Base-by-base conservation (phyloP, 2,113 vertebrate genomes). In the Zapus hudsonius region DNA sequence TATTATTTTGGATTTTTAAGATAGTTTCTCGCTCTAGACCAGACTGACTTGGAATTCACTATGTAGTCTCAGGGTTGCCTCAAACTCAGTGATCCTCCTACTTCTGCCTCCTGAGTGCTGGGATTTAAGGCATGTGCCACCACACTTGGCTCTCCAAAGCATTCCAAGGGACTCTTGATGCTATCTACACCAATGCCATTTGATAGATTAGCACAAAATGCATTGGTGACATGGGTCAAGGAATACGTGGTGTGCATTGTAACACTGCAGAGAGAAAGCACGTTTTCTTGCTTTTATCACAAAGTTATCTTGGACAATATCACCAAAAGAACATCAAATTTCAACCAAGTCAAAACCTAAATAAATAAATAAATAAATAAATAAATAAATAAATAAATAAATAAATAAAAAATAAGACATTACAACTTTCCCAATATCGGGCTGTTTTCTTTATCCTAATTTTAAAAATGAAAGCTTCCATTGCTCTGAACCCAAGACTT, bases 401-500 rank as follows among this genome's bases (percentile, higher is more conserved):
- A n/a, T n/a, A n/a, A n/a, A n/a, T n/a, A n/a, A n/a, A 57, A 89
- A 86, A 84, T 47, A 83, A 57, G 72, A 13, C 11, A 29, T 64
- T 23, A 52, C 10, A 90, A 90, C 15, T 7, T 16, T 33, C 10
- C 15, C 13, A 23, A 7, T 38, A 44, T 38, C 67, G 31, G 52
- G 16, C 40, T 84, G 17, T 63, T 93, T 63, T 31, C 36, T 74
- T 87, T 19, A 31, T 52, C 63, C 19, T 52, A 36, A 31, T 33
- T 29, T 57, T 42, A 33, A 61, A 59, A 73, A 89, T 67, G 27
- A 81, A 86, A 67, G 7, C 23, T 19, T 90, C 79, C 38, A 42
- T 90, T 78, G 33, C 91, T 92, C 36, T 75, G 36, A 95, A 87
- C 31, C 38, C 83, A 82, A 16, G 38, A 52, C 15, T 33, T 94